Base-by-base conservation (phyloP, 2,888 invertebrate species). In the Smittia sp. region DNA sequence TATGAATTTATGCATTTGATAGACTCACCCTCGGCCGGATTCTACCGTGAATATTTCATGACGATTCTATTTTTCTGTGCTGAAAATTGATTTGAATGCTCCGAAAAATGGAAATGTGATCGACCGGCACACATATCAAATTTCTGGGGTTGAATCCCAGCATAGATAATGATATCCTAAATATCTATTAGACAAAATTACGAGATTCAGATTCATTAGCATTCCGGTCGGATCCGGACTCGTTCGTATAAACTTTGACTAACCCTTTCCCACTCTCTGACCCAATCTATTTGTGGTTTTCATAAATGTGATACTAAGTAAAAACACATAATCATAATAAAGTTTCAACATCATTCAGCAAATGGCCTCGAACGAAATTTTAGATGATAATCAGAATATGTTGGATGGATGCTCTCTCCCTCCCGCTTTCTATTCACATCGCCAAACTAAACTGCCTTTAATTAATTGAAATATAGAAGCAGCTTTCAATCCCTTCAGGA, bases 11-110 rank as follows among this genome's bases (percentile, higher is more conserved):
- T 58, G 58, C 58, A 58, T 58, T 58, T 22, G 1, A 22, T 58
- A 58, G 58, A 58, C 18, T 22, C 9, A 4, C 18, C 18, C 22
- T 18, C 11, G 3, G n/a, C 22, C 7, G 22, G 22, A 22, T 58
- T 58, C 22, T 13, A 27, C 32, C 32, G 65, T 65, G 32, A 65
- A 65, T 65, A 65, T 65, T 65, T 65, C 18, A 65, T 65, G 65
- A 65, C 6, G 58, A 46, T 46, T 46, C 15, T 46, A n/a, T 46
- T 46, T 15, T n/a, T 58, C 58, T 22, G 4, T 58, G 18, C 58
- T 7, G 18, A 58, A 58, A 58, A 58, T 22, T 18, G 32, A 46
- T 46, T 46, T 46, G 58, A 58, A 58, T 18, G 9, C 3, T 58
- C 58, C 58, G 22, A 58, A 15, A 46, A 46, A 46, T 46, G 13